Base-by-base conservation (phyloP, 1,140 invertebrate species). In the Drosophila prosaltans region DNA sequence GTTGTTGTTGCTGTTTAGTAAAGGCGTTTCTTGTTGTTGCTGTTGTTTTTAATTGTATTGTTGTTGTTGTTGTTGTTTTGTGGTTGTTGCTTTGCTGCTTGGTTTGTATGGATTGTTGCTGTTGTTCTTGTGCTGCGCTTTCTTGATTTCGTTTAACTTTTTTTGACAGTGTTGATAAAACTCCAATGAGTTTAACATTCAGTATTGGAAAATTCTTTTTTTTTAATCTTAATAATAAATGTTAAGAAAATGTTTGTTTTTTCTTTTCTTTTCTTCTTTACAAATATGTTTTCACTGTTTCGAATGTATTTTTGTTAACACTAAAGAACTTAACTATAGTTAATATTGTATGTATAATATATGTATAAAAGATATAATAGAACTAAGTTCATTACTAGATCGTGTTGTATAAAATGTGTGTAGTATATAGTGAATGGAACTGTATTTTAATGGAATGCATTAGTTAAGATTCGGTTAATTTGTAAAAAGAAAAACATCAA, bases 1-100 rank as follows among this genome's bases (percentile, higher is more conserved):
- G 57, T 36, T 62, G 57, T 70, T 74, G 21, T 36, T 36, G 32
- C 32, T 36, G 32, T 58, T 76, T 45, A 74, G 68, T 65, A 55
- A 36, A 59, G 16, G 57, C 32, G 32, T 76, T 66, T 41, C 16
- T 51, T 72, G 24, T 68, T 51, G 16, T 66, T 74, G 66, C 45
- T 71, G 55, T 45, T 54, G 32, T 39, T 48, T 51, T 8, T 26
- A 51, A 10, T 51, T 39, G 57, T 59, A 21, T 32, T 59, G 57
- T 58, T 39, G 57, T 59, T 16, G 16, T 16, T 58, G 30, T 36
- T 39, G 32, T 58, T 39, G 24, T 62, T 40, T 24, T 43, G 41
- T 45, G 59, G 41, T 43, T 40, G 39, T 62, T 62, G 57, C 32
- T 59, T 36, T 55, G 36, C 57, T 59, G 32, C 36, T 59, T 59